Evolutionary conservation across 2,113 vertebrate species (phyloP).

Genomic region (Capreolus pygargus): DNA sequence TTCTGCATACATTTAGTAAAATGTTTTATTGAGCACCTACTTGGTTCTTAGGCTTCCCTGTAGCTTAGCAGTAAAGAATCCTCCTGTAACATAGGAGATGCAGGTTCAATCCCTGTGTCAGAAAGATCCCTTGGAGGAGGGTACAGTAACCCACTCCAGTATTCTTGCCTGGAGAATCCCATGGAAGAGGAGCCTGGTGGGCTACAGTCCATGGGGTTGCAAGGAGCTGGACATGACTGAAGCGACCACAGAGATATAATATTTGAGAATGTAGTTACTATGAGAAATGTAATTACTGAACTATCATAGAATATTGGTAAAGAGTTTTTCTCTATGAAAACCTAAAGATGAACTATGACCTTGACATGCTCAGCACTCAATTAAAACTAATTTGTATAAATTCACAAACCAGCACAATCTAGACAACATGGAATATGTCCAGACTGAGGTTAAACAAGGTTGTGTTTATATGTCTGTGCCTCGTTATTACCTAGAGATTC

Average conservation of each 20-base stretch:
- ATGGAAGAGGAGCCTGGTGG: neutral
- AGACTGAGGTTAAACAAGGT: neutral
- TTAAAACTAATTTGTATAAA: neutral
- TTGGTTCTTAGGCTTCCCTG: neutral
- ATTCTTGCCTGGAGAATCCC: neutral
- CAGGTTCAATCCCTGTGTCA: neutral
- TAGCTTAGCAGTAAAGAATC: neutral
- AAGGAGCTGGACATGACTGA: neutral
- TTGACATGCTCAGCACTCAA: neutral
- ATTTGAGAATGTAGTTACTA: neutral
- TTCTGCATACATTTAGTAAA: neutral
- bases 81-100: neutral
- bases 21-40: neutral
- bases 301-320: neutral
- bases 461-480: neutral
- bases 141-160: neutral
- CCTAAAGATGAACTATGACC: neutral
- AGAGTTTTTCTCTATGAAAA: neutral
- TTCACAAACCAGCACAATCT: rapidly evolving
- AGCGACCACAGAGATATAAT: neutral
- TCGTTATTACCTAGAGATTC: neutral
- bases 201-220: neutral
- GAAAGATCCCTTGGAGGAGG: neutral
- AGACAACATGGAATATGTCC: neutral
- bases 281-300: neutral